Evolutionary conservation across 2,888 invertebrate species (phyloP).

Genomic region (Poecilus cupreus): DNA sequence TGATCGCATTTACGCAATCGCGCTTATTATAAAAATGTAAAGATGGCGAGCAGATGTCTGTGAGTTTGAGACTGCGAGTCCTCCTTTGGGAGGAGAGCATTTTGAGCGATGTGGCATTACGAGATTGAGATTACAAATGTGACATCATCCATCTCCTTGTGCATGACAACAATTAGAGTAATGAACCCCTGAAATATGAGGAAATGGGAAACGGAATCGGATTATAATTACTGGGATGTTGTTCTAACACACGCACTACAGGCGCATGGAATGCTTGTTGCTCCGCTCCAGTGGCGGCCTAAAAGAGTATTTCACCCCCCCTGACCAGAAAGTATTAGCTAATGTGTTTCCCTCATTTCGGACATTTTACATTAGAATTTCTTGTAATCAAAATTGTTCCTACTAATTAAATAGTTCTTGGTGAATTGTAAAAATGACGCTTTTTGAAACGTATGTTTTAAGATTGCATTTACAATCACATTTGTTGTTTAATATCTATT

Average conservation of each 20-base stretch:
- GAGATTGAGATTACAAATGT: conserved; percentile 55
- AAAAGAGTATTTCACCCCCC: no score
- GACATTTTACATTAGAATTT: no score
- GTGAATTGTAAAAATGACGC: no score
- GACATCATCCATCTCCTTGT: conserved; percentile 50
- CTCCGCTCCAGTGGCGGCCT: no score
- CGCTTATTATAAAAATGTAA: conserved; percentile 57
- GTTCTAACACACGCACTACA: not conserved
- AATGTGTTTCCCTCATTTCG: no score
- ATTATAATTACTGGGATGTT: conserved; percentile 39
- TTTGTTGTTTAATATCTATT: no score
- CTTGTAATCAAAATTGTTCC: no score
- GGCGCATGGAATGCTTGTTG: not conserved
- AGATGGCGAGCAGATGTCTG: conserved; percentile 53
- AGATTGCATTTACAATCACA: no score
- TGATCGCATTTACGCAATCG: conserved; percentile 12
- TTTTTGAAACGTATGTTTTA: no score
- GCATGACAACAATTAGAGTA: conserved; percentile 54
- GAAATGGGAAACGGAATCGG: conserved; percentile 43
- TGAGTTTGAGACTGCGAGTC: not conserved
- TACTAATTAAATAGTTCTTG: no score
- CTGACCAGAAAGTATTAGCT: no score
- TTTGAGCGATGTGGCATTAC: conserved; percentile 26
- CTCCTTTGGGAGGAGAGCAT: conserved; percentile 26
- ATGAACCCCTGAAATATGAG: conserved; percentile 51